Evolutionary conservation across 2,797 vertebrate genomes (phyloP).

Genomic region (Micromesistius poutassou): DNA sequence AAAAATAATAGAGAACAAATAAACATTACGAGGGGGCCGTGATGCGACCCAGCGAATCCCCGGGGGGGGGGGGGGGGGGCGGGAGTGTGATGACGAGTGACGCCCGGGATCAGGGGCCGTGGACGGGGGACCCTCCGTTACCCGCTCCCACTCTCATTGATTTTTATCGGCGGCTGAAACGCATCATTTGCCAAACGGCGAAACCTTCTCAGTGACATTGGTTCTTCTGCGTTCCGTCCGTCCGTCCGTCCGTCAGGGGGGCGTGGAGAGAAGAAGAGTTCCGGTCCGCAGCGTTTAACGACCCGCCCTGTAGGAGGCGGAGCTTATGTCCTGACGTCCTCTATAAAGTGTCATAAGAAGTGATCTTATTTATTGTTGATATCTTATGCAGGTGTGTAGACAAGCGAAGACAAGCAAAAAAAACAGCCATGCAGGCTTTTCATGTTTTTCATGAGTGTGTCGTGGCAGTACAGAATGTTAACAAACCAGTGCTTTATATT

Average conservation of each 20-base stretch:
- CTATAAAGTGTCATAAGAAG: slow-evolving; percentile 31
- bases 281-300: slow-evolving; percentile 32
- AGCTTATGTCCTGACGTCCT: slow-evolving; percentile 31
- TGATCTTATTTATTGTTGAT: slow-evolving; percentile 39
- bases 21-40: neutral
- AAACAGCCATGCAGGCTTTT: slow-evolving; percentile 35
- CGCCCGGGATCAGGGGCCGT: slow-evolving; percentile 20
- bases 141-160: slow-evolving; percentile 28
- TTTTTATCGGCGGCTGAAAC: slow-evolving; percentile 35
- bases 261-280: slow-evolving; percentile 34
- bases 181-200: slow-evolving; percentile 35
- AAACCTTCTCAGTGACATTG: slow-evolving; percentile 18
- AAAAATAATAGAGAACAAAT: slow-evolving; percentile 29
- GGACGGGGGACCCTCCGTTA: slow-evolving; percentile 22
- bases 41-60: slow-evolving; percentile 21
- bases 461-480: slow-evolving; percentile 30
- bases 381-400: slow-evolving; percentile 43
- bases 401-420: slow-evolving; percentile 42
- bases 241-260: slow-evolving; percentile 44
- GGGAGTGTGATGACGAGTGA: neutral
- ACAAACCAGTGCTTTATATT: slow-evolving; percentile 17
- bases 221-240: slow-evolving; percentile 21
- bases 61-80: slow-evolving; percentile 6
- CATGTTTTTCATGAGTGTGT: slow-evolving; percentile 7
- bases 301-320: slow-evolving; percentile 49